Base-by-base conservation (phyloP, 2,888 invertebrate genomes). In the Prosapia bicincta region DNA sequence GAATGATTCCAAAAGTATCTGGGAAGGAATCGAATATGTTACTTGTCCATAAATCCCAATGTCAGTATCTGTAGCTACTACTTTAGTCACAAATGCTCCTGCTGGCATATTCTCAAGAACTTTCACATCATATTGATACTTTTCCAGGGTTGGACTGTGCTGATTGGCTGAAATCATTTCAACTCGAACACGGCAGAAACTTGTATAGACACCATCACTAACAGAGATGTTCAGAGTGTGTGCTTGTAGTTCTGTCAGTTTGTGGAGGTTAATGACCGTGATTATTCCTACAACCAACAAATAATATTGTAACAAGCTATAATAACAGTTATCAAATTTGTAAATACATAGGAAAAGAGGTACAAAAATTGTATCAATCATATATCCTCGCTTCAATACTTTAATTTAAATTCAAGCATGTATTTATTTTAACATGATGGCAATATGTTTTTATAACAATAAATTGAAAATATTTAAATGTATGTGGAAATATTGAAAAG, bases 121-220 rank as follows among this genome's bases (percentile, higher is more conserved):
- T 76, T 90, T 90, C 6, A 93, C 94, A 83, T 95, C 93, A 83
- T 95, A 91, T 77, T 92, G 87, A 0, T 90, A 86, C 83, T 93
- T 91, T 20, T 90, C 88, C 85, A 98, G 97, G 78, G 88, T 88
- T 10, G 97, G 97, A 80, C 92, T 88, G 84, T 91, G 89, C 80
- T 89, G 88, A 86, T 97, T 97, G 78, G 93, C 91, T 9, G 95
- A 91, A 76, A 93, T 86, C 78, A 93, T 88, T 82, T 92, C 89
- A 70, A 95, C 91, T 86, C 93, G 93, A 20, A 95, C 89, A 79
- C 94, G 87, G 0, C 96, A 91, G 85, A 94, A 97, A 79, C 91
- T 93, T 7, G 96, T 96, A 86, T 96, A 97, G 43, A 98, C 95
- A 32, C 98, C 98, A 87, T 99, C 98, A 74, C 95, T 95, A 54